Evolutionary conservation across 2,113 vertebrate genomes (phyloP).

Genomic region (Malurus alboscapulatus): DNA sequence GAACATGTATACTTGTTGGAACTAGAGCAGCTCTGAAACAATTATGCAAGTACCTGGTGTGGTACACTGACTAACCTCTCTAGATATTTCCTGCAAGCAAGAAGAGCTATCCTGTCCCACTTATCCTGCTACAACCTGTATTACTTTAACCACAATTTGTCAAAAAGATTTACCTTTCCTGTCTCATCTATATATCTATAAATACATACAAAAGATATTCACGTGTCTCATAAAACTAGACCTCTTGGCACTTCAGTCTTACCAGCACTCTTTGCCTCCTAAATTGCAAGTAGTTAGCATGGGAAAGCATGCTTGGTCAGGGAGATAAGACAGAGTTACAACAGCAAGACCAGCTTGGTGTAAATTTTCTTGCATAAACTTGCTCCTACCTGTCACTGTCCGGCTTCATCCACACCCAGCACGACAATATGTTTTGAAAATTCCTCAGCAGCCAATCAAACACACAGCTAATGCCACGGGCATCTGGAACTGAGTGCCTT

Average conservation of each 20-base stretch:
- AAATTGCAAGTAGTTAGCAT: neutral
- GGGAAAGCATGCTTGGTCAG: neutral
- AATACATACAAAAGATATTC: neutral
- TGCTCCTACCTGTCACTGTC: neutral
- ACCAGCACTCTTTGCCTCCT: neutral
- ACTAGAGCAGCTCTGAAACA: neutral
- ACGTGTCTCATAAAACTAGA: neutral
- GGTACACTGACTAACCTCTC: neutral
- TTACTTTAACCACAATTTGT: neutral
- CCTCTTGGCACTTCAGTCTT: neutral
- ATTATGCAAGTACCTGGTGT: neutral
- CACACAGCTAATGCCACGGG: neutral
- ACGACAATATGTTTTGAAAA: neutral
- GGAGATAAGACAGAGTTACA: neutral
- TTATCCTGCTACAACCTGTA: neutral
- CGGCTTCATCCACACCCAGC: neutral
- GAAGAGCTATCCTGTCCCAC: neutral
- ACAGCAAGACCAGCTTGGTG: neutral
- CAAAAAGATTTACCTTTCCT: neutral
- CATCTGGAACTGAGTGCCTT: neutral
- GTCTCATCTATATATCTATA: neutral
- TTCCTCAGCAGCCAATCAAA: neutral
- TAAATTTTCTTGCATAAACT: neutral
- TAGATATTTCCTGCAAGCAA: neutral
- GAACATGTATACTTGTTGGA: accelerated